Percentiles rank a stretch among this genome's conserved stretches.
These are phyloP conservation scores for Enhydra lutris DNA, from an alignment of 2,113 vertebrate species.

Conservation along the genomic window DNA sequence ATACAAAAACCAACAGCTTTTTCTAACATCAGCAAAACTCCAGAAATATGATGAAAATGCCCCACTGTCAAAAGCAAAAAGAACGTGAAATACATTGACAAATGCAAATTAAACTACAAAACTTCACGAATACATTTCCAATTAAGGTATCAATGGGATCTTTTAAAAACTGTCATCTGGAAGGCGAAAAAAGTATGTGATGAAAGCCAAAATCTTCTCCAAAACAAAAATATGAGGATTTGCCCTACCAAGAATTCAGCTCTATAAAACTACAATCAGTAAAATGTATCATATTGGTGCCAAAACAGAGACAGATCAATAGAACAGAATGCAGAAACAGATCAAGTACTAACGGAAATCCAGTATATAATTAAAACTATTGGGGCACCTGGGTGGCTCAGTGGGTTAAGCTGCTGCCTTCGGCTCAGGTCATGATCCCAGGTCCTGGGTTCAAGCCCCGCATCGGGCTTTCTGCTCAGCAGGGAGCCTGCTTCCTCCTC, in stretches of 20 bases:
- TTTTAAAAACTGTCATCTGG: background rate
- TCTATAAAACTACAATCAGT: background rate
- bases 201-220: background rate
- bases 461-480: too few relatives aligned
- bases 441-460: too few relatives aligned
- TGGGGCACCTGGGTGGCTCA: background rate
- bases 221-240: background rate
- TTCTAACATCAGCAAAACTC: slow-evolving; percentile 15
- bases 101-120: background rate
- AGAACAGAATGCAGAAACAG: background rate
- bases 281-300: background rate
- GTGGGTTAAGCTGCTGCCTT: background rate
- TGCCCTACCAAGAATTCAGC: background rate
- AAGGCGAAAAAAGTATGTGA: background rate
- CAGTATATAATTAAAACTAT: background rate
- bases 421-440: background rate
- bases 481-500: too few relatives aligned
- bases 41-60: background rate
- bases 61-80: background rate
- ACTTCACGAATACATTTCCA: background rate
- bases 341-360: background rate
- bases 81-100: background rate
- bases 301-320: background rate
- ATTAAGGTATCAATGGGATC: background rate
- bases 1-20: background rate